Conservation (phyloP, 2,888 invertebrate species). For the Diabrotica balteata region DNA sequence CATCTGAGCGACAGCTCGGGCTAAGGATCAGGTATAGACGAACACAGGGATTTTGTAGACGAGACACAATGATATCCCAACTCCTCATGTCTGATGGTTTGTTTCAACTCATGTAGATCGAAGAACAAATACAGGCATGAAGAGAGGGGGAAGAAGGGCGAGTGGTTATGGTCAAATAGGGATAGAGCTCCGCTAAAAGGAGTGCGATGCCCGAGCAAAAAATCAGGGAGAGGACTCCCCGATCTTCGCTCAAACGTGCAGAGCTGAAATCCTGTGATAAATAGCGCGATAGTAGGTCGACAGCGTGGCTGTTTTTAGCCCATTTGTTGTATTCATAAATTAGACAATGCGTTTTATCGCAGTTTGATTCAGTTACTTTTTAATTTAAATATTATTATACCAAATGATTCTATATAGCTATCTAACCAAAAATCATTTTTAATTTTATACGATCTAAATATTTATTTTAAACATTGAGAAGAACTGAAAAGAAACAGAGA, state of each 20-base stretch:
- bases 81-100: slow-evolving; percentile 59
- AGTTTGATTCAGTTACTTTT: not conserved
- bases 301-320: slow-evolving; percentile 45
- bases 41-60: slow-evolving; percentile 80
- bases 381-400: too few relatives aligned
- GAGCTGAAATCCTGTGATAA: slow-evolving; percentile 52
- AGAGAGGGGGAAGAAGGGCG: slow-evolving; percentile 19
- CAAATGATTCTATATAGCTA: too few relatives aligned
- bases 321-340: slow-evolving; percentile 15
- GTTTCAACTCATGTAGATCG: too few relatives aligned
- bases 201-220: slow-evolving; percentile 60
- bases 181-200: slow-evolving; percentile 54
- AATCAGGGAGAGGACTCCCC: slow-evolving; percentile 47
- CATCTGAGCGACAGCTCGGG: slow-evolving; percentile 59
- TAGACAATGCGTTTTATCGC: not conserved
- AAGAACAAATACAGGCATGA: not conserved
- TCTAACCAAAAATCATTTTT: too few relatives aligned
- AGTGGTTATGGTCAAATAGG: slow-evolving; percentile 31
- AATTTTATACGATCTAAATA: too few relatives aligned
- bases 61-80: slow-evolving; percentile 76
- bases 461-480: too few relatives aligned
- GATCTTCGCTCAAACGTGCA: slow-evolving; percentile 55
- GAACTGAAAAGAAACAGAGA: too few relatives aligned
- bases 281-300: slow-evolving; percentile 45
- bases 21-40: slow-evolving; percentile 73